Evolutionary conservation across 2,113 vertebrate genomes (phyloP), one percentile per base, ranked within the genome.

Genomic region (Lathamus discolor): DNA sequence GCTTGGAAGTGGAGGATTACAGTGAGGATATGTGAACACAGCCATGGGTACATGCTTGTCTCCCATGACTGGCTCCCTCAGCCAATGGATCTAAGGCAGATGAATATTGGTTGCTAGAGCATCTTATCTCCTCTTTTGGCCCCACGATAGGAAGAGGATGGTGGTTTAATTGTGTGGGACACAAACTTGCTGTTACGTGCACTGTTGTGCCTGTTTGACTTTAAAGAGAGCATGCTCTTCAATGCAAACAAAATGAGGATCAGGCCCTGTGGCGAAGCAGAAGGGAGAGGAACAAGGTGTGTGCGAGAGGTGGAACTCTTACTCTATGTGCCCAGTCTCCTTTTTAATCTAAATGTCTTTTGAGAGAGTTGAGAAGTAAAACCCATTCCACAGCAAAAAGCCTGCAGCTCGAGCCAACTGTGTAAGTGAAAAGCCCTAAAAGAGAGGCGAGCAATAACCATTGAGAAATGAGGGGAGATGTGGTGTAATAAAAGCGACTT

Each of bases 281-380:
- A 29, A 62, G 37, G 27, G 37, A 62, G 22, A 33, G n/a, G 67
- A 82, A 17, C 2, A 16, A n/a, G 13, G 33, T n/a, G 37, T n/a
- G 23, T 5, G 18, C 13, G 8, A 28, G 72, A n/a, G 37, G 4
- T n/a, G 62, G 69, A 54, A 49, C 41, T 44, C 33, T 59, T 20
- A 0, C 10, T 48, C 51, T 25, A 0, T 11, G 4, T 8, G 48
- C 41, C 51, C 31, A 24, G 4, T 7, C 23, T 43, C 46, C 31
- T 52, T 63, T 55, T 57, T 20, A 44, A 35, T 22, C 15, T 7
- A 2, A 44, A 27, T 14, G 14, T 9, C 2, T 61, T 73, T 68
- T 43, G 63, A 57, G 59, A 23, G 37, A 51, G 31, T 1, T 27
- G 84, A 35, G 52, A 64, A n/a, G 64, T 33, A 9, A 64, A 86